Conservation (phyloP, 1,140 invertebrate species). For the Drosophila quadrilineata region DNA sequence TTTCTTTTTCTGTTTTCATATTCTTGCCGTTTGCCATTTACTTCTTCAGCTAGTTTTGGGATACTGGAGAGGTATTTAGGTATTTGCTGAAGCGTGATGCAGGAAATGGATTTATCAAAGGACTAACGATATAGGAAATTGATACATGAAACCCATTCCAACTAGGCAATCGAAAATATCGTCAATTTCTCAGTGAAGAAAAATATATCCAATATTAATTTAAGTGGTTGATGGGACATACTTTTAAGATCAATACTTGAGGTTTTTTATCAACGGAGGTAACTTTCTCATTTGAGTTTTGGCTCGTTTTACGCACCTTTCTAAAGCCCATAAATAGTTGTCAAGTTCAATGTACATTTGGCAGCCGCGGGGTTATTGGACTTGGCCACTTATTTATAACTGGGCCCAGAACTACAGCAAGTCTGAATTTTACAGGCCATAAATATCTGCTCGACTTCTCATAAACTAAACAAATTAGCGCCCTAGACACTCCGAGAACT, state of each 20-base stretch:
- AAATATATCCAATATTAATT: not conserved
- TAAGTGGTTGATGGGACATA: not conserved
- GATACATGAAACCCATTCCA: constrained; percentile 17
- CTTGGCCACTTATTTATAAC: constrained; percentile 33
- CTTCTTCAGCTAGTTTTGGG: constrained; percentile 36
- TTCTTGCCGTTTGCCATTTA: constrained; percentile 55
- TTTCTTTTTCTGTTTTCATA: too few species aligned
- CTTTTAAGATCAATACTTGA: not conserved
- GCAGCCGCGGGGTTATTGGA: constrained; percentile 23
- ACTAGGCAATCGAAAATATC: not conserved
- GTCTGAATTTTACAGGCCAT: constrained; percentile 19
- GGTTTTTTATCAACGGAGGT: too few species aligned
- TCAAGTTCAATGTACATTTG: constrained; percentile 53
- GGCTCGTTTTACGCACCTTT: constrained; percentile 14
- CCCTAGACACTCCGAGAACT: constrained; percentile 1
- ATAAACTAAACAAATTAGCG: constrained; percentile 65
- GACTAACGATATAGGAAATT: constrained; percentile 18
- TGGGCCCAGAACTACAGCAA: constrained; percentile 19
- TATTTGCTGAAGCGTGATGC: constrained; percentile 30
- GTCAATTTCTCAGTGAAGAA: not conserved
- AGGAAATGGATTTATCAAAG: constrained; percentile 43
- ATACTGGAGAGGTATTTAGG: constrained; percentile 8
- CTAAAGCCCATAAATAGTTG: not conserved
- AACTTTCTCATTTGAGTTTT: not conserved
- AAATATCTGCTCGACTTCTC: constrained; percentile 36